phyloP scores from a whole-genome alignment of 2,113 vertebrate genomes.

The Tragelaphus scriptus region DNA sequence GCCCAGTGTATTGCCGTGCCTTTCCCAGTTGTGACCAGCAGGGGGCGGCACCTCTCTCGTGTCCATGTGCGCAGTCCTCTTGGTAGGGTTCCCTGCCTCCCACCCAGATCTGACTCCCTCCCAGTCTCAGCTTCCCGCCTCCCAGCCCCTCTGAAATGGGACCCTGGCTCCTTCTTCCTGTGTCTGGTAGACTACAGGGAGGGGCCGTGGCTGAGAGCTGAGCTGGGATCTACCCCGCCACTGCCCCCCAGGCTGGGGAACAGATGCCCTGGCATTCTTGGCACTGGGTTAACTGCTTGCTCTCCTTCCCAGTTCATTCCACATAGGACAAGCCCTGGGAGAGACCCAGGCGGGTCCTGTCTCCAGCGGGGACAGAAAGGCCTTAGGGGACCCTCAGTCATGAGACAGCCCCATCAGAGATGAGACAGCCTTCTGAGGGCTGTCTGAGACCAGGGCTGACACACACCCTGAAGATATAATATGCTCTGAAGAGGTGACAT shows the following conservation, averaged over 20 bases:
- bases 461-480: neutral
- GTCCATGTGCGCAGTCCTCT: neutral
- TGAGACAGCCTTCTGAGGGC: neutral
- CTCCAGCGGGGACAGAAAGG: neutral
- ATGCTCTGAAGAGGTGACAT: neutral
- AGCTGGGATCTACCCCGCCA: neutral
- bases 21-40: constrained; percentile 50
- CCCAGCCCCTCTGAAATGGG: neutral
- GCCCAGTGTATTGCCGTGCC: accelerated
- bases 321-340: neutral
- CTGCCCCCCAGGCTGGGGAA: neutral
- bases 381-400: neutral
- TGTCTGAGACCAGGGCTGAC: neutral
- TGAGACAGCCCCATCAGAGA: neutral
- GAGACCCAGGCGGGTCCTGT: neutral
- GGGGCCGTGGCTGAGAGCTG: neutral
- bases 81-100: neutral
- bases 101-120: neutral
- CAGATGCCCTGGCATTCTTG: neutral
- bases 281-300: neutral
- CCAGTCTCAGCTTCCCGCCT: neutral
- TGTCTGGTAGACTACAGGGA: neutral
- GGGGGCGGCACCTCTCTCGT: constrained; percentile 37
- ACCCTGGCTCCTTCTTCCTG: neutral
- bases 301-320: neutral